Evolutionary conservation across 2,888 invertebrate species (phyloP).

Genomic region (Cordylochernes scorpioides): DNA sequence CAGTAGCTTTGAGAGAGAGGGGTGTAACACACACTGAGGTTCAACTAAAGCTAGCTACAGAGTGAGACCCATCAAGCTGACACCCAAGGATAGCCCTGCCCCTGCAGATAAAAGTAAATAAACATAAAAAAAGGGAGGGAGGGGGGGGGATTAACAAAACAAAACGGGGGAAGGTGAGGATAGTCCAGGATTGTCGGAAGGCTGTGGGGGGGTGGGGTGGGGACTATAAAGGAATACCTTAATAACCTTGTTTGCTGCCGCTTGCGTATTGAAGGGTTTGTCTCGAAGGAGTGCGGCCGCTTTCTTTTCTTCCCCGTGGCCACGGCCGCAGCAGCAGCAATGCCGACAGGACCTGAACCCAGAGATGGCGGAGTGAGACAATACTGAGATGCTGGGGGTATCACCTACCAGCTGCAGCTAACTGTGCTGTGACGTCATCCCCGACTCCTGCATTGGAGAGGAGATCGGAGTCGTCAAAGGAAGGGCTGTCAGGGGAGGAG

Average conservation of each 20-base stretch:
- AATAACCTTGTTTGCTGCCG: conserved; percentile 76
- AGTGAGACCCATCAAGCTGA: no score
- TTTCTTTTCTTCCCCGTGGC: conserved; percentile 83
- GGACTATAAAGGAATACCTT: no score
- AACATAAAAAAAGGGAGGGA: no score
- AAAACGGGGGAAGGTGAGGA: no score
- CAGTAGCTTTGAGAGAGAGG: no score
- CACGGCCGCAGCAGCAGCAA: conserved; percentile 87
- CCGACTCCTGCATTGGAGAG: conserved; percentile 49
- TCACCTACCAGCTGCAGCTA: conserved; percentile 64
- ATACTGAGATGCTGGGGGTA: conserved; percentile 1
- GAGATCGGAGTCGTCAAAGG: conserved; percentile 44
- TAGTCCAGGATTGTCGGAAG: no score
- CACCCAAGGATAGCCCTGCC: no score
- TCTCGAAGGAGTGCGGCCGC: conserved; percentile 81
- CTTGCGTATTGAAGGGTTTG: conserved; percentile 82
- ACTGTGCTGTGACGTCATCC: conserved; percentile 81
- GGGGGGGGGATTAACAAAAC: no score
- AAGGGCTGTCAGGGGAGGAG: conserved; percentile 22
- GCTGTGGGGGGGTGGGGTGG: no score
- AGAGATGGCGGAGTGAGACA: conserved; percentile 3
- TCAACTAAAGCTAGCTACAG: no score
- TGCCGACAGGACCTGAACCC: conserved; percentile 58
- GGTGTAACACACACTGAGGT: no score
- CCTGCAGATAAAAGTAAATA: no score